Conservation (phyloP, 2,797 vertebrate species). For the Cuculus canorus region DNA sequence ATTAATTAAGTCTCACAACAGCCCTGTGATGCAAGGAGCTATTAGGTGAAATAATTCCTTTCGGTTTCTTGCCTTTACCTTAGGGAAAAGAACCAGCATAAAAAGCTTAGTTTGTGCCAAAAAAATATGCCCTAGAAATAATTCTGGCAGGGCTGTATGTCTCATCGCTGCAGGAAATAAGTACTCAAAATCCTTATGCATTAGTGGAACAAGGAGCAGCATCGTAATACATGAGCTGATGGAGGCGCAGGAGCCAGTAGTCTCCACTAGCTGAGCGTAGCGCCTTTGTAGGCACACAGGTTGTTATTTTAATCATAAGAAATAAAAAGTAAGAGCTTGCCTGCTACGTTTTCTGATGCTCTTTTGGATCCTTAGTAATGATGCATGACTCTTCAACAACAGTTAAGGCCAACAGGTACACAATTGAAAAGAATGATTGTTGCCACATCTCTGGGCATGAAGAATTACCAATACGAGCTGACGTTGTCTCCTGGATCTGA, state of each 20-base stretch:
- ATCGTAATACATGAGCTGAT: not conserved
- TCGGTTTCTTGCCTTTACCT: constrained; percentile 55
- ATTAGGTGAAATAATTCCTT: constrained; percentile 71
- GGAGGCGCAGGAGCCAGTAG: not conserved
- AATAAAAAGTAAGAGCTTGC: constrained; percentile 36
- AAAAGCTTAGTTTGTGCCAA: constrained; percentile 50
- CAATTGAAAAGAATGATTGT: constrained; percentile 45
- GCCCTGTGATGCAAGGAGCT: constrained; percentile 54
- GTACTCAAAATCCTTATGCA: not conserved
- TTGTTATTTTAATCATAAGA: constrained; percentile 43
- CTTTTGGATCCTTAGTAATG: constrained; percentile 16
- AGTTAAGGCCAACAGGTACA: constrained; percentile 28
- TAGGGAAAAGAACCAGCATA: not conserved
- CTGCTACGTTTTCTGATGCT: constrained; percentile 24
- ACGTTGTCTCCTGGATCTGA: constrained; percentile 36
- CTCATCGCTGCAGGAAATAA: constrained; percentile 52
- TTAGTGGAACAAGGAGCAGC: constrained; percentile 23
- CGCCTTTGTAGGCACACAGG: not conserved
- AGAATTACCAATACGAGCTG: constrained; percentile 25
- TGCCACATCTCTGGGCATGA: constrained; percentile 20
- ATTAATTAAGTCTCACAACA: constrained; percentile 73
- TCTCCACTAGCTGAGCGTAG: not conserved
- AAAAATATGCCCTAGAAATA: constrained; percentile 35
- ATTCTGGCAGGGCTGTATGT: constrained; percentile 2
- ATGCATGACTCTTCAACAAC: constrained; percentile 12